Conservation (phyloP, 2,113 vertebrate species). For the Morone chrysops region DNA sequence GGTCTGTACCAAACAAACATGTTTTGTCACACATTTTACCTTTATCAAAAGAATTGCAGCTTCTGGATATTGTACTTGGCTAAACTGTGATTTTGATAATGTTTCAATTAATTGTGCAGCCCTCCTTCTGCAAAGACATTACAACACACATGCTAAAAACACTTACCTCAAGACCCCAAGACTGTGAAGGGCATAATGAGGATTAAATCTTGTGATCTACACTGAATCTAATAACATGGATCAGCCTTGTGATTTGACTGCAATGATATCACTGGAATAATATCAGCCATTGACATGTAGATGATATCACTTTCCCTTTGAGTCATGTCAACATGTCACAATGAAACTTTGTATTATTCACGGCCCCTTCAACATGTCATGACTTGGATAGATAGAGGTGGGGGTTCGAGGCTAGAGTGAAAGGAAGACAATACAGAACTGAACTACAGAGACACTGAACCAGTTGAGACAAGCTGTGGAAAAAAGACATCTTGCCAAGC, state of each 20-base stretch:
- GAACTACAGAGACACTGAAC: conserved; percentile 15
- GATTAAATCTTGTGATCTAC: background rate
- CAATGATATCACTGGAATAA: conserved; percentile 21
- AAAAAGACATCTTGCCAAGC: background rate
- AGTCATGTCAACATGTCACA: conserved; percentile 32
- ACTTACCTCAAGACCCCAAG: background rate
- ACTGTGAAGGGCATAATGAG: background rate
- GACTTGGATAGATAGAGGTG: conserved; percentile 23
- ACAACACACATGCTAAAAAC: background rate
- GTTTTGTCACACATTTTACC: too few species aligned
- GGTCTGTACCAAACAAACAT: too few species aligned
- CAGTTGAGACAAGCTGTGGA: conserved; percentile 38
- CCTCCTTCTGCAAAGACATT: background rate
- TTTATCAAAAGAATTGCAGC: too few species aligned
- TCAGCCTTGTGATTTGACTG: conserved; percentile 23
- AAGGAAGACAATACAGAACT: conserved; percentile 22
- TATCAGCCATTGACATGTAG: conserved; percentile 33
- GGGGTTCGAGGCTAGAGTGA: background rate
- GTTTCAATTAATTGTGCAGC: too few species aligned
- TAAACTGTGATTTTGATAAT: too few species aligned
- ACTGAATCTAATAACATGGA: background rate
- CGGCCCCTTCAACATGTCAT: conserved; percentile 34
- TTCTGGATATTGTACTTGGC: too few species aligned
- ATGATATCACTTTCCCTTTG: conserved; percentile 50
- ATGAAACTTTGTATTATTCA: conserved; percentile 24